Evolutionary conservation across 1,140 invertebrate genomes (phyloP), one percentile per base, ranked within the genome.

Genomic region (Limonius californicus): DNA sequence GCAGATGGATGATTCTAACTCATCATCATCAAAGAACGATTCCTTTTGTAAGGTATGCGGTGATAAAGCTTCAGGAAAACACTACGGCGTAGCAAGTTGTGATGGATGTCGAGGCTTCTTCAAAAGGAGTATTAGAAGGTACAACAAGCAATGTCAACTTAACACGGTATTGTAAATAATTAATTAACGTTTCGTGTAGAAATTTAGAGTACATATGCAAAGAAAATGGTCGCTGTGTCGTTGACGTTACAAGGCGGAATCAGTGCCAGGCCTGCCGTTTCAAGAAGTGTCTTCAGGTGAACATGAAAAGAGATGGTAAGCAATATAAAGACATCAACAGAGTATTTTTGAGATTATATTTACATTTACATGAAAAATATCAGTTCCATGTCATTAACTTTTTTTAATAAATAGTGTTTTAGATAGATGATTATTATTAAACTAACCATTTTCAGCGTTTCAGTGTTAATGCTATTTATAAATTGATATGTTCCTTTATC

Each of bases 251-350:
- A 0, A 80, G 94, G 45, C 78, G 95, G 19, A 98, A 97, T 79
- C 95, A 97, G 77, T 98, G 95, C 73, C 95, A 98, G 77, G 91
- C 94, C 0, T 98, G 95, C 72, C 84, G 95, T 30, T 96, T 97
- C 76, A 87, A 87, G 53, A 97, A 96, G 76, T 97, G 94, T 78
- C 82, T 98, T 7, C 82, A 89, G 68, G 92, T 95, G 59, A 94
- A 95, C 73, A 98, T 98, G 94, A 95, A 95, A 78, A 86, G 88
- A 79, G 94, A 97, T 77, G 94, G 94, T 96, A 82, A 84, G 83
- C 3, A n/a, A n/a, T n/a, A n/a, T n/a, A n/a, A n/a, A n/a, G n/a
- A n/a, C n/a, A n/a, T n/a, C n/a, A n/a, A n/a, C n/a, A n/a, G n/a
- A n/a, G n/a, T n/a, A n/a, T n/a, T n/a, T n/a, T n/a, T n/a, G n/a